A percentile compares a stretch with the other conserved stretches of the same genome.
phyloP scores from a whole-genome alignment of 2,888 invertebrate species.

The Tolmerus cingulatus region DNA sequence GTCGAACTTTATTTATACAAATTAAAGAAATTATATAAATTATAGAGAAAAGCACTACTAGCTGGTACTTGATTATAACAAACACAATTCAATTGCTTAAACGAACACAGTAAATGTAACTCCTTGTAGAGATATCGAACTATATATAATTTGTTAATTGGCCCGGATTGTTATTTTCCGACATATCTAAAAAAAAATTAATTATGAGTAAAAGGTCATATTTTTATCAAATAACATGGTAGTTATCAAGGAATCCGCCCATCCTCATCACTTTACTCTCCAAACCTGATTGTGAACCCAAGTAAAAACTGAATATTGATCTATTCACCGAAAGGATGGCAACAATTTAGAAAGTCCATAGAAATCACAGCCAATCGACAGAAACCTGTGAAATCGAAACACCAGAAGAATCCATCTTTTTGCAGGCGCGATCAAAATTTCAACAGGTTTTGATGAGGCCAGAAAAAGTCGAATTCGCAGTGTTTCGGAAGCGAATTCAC shows the following conservation, averaged over 20 bases:
- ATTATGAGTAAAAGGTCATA: too few species aligned
- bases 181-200: too few species aligned
- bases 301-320: not conserved
- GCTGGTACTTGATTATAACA: too few species aligned
- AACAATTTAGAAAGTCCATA: not conserved
- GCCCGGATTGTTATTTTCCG: too few species aligned
- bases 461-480: not conserved
- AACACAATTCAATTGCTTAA: too few species aligned
- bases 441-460: not conserved
- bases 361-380: not conserved
- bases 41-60: too few species aligned
- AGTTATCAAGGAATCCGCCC: not conserved
- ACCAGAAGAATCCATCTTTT: slow-evolving; percentile 24
- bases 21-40: too few species aligned
- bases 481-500: not conserved
- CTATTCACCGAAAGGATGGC: not conserved
- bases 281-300: not conserved
- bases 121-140: too few species aligned
- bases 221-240: not conserved
- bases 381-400: slow-evolving; percentile 32
- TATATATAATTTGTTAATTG: too few species aligned
- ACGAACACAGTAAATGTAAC: too few species aligned
- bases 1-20: too few species aligned
- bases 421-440: not conserved
- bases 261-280: not conserved